These are phyloP conservation scores for Pseudorhombus dupliciocellatus DNA, from an alignment of 2,113 vertebrate species.

Conservation along the genomic window DNA sequence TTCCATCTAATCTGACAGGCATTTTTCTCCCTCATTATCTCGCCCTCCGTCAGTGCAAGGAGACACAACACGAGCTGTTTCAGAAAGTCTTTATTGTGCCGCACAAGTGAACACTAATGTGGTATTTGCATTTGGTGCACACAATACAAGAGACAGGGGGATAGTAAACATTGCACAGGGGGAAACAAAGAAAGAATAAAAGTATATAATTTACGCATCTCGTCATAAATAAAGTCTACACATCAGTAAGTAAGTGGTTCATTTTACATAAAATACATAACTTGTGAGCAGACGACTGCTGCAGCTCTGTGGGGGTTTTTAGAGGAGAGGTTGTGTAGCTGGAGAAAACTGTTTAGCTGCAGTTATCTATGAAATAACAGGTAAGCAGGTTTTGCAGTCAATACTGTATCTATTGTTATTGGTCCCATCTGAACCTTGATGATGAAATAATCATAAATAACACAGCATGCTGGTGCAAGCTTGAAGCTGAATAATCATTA, in stretches of 20 bases:
- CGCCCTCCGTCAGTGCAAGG: neutral
- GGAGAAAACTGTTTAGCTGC: constrained; percentile 17
- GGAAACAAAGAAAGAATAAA: constrained; percentile 61
- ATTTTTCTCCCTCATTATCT: constrained; percentile 6
- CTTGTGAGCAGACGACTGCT: constrained; percentile 37
- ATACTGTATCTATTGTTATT: constrained; percentile 9
- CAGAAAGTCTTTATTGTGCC: constrained; percentile 75
- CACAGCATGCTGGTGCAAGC: neutral
- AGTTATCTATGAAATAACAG: neutral
- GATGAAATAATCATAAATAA: neutral
- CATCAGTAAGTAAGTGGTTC: constrained; percentile 61
- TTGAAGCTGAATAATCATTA: neutral
- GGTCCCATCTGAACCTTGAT: constrained; percentile 10
- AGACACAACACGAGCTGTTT: constrained; percentile 20
- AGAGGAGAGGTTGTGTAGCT: constrained; percentile 10
- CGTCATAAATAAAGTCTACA: constrained; percentile 76
- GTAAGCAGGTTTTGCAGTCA: neutral
- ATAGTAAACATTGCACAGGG: constrained; percentile 66
- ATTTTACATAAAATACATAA: constrained; percentile 63
- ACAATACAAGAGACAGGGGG: constrained; percentile 59
- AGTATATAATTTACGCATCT: constrained; percentile 73
- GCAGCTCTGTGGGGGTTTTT: constrained; percentile 2
- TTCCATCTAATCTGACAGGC: neutral
- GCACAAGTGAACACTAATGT: constrained; percentile 63
- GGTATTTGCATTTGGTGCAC: constrained; percentile 61